These are phyloP conservation scores for Cervus canadensis DNA, from an alignment of 2,113 vertebrate genomes.

Conservation along the genomic window DNA sequence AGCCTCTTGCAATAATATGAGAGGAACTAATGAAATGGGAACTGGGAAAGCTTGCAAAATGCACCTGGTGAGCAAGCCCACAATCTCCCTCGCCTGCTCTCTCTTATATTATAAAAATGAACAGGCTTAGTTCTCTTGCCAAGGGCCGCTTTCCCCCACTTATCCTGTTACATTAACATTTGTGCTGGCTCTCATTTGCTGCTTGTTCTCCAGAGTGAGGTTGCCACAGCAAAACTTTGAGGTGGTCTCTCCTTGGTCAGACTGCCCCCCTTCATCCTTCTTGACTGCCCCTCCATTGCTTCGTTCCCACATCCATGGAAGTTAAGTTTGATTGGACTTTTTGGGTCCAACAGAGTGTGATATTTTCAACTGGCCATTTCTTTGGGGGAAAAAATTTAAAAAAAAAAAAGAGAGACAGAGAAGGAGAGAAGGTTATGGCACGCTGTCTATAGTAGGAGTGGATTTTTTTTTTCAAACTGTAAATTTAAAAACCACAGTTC, in stretches of 20 bases:
- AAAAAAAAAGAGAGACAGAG: not conserved
- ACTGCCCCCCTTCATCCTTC: not conserved
- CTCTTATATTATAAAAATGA: not conserved
- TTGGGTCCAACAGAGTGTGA: not conserved
- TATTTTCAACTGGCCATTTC: not conserved
- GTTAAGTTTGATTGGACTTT: not conserved
- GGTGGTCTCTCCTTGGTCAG: not conserved
- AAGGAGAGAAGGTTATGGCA: not conserved
- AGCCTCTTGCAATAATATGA: conserved; percentile 5
- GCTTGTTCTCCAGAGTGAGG: conserved; percentile 1
- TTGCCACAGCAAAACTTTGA: conserved; percentile 9
- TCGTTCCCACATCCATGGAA: not conserved
- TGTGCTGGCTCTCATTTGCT: conserved; percentile 21
- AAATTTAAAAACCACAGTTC: conserved; percentile 16
- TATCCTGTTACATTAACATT: conserved; percentile 14
- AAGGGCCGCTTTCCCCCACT: not conserved
- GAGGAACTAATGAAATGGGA: conserved; percentile 1
- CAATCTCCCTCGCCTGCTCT: not conserved
- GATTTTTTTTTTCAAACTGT: not conserved
- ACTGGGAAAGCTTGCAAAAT: not conserved
- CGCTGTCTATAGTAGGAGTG: not conserved
- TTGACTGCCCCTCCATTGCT: not conserved
- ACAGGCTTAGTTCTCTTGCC: not conserved
- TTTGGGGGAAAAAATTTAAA: not conserved
- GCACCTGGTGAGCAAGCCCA: not conserved